Base-by-base conservation (phyloP, 2,797 vertebrate genomes). In the Chromobotia macracanthus region DNA sequence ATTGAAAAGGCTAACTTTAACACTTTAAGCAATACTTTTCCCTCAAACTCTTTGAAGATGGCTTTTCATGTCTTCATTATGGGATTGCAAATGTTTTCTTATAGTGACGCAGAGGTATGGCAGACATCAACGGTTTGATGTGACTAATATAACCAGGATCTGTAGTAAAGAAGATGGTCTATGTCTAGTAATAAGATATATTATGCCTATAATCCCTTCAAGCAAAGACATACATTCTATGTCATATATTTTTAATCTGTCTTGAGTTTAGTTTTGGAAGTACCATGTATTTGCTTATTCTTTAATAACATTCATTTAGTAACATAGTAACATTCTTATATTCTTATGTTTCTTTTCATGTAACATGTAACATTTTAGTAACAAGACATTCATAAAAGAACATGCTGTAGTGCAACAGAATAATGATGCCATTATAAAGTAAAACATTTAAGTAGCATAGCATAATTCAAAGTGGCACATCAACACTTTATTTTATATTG, bases 401-500 rank as follows among this genome's bases (percentile, higher is more conserved):
- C 9, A 41, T 53, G 71, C 6, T 55, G 48, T 19, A 50, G 48
- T 70, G 64, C 64, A 44, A 31, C 12, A 35, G 25, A 21, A 72
- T 21, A 35, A 23, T n/a, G 12, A 16, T 71, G 28, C 58, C 19
- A 28, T 64, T 75, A 18, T 35, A 10, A 18, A n/a, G 31, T 18
- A 13, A 31, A 75, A 11, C 9, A 64, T 63, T 77, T 68, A 48
- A 76, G 16, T 73, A 63, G 48, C 35, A 51, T 31, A 44, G 80
- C 25, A 35, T 85, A 89, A 91, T 92, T 89, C 89, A 90, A 75
- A 85, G 80, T 84, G 83, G 91, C 91, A 93, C 91, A 85, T 80
- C 83, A 87, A 92, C 90, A 93, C 93, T 92, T 92, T 93, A 91
- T 86, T 82, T 53, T 88, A 83, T 84, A 88, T 89, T 90, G 28